Conservation (phyloP, 2,113 vertebrate genomes). For the Serinus canaria region DNA sequence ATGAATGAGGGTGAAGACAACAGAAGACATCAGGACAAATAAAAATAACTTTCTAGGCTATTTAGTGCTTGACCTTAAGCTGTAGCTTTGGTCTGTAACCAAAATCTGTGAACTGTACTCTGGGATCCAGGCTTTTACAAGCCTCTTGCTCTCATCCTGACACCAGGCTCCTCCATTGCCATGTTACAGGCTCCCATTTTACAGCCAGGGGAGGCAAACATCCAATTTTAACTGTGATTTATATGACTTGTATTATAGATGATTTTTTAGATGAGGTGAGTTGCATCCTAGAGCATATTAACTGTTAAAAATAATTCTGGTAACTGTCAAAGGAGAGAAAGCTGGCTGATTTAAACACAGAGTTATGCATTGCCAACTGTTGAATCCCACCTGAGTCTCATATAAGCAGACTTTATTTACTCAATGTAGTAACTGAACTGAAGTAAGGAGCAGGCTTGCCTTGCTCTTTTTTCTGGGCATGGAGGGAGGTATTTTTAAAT, state of each 20-base stretch:
- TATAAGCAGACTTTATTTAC: not conserved
- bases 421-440: rapidly evolving
- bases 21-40: not conserved
- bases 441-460: not conserved
- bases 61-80: not conserved
- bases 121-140: not conserved
- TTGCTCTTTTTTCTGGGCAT: not conserved
- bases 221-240: not conserved
- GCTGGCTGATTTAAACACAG: not conserved
- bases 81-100: not conserved
- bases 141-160: not conserved
- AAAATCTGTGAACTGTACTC: not conserved
- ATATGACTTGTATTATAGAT: not conserved
- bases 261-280: not conserved
- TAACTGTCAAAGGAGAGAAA: not conserved
- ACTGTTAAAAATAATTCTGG: not conserved
- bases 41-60: not conserved
- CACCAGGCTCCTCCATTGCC: not conserved
- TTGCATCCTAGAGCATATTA: not conserved
- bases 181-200: rapidly evolving
- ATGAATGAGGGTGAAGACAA: not conserved
- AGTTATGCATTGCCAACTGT: not conserved
- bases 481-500: not conserved
- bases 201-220: not conserved
- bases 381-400: not conserved